Evolutionary conservation across 2,888 invertebrate genomes (phyloP), one percentile per base, ranked within the genome.

Genomic region (Synanthedon vespiformis): DNA sequence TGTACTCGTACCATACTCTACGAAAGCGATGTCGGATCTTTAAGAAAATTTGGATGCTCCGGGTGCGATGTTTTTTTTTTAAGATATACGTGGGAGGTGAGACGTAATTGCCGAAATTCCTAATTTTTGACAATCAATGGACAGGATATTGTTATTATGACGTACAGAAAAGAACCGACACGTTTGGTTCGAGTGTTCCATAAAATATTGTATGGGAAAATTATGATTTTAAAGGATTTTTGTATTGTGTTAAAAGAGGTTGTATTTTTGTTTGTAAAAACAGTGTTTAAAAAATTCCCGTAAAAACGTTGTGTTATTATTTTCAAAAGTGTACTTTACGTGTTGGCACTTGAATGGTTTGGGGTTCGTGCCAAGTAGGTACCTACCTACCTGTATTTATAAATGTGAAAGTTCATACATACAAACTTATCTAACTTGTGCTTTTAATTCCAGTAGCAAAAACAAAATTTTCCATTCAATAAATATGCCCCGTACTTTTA

Each of bases 51-150:
- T 77, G 72, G 79, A 80, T 78, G 79, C 71, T 72, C 74, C 78
- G 80, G 84, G 79, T 83, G 83, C 77, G 71, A 75, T 12, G 74
- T 72, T 75, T 70, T 82, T 80, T 84, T 82, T 76, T 67, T 59
- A 58, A 58, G 61, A 64, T 76, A 82, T 78, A 75, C 85, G 81
- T 86, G 86, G 85, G 86, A 85, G 86, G 86, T 80, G 81, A 72
- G 80, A 75, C 72, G 75, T 85, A 85, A 86, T 86, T 85, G 85
- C 78, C 84, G 81, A 85, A 82, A 85, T 85, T 83, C 84, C 84
- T 75, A 82, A 83, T 82, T 86, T 85, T 86, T 83, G 83, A 85
- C 85, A 85, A 85, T 86, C 84, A 82, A 80, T 82, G 82, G 83
- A 77, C 83, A 82, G 85, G 84, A 85, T 85, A 80, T 86, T 76